Conservation (phyloP, 1,140 invertebrate genomes). For the Drosophila nigromelanica region DNA sequence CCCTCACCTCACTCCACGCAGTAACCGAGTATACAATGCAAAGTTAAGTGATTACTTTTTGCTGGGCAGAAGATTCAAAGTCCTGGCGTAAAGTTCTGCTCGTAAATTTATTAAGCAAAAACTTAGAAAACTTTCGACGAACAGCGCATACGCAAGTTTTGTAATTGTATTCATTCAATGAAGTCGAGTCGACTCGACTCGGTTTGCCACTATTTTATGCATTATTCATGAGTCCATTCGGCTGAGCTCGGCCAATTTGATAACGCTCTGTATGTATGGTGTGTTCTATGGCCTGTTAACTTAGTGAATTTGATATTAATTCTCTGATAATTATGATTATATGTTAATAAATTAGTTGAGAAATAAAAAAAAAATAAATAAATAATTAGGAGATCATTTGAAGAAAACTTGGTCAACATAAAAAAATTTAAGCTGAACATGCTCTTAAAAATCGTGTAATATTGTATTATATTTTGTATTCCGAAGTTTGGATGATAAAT, state of each 20-base stretch:
- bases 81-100: slow-evolving; percentile 63
- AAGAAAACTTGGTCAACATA: no score
- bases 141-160: slow-evolving; percentile 73
- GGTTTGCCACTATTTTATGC: slow-evolving; percentile 48
- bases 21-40: slow-evolving; percentile 44
- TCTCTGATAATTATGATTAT: slow-evolving; percentile 25
- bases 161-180: slow-evolving; percentile 80
- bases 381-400: background rate
- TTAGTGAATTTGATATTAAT: slow-evolving; percentile 25
- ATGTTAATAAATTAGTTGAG: slow-evolving; percentile 12
- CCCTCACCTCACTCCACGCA: background rate
- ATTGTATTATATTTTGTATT: no score
- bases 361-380: background rate
- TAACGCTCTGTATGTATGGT: slow-evolving; percentile 23
- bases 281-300: slow-evolving; percentile 24
- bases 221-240: slow-evolving; percentile 65
- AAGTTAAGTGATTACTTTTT: slow-evolving; percentile 81
- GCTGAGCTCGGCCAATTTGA: slow-evolving; percentile 17
- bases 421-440: no score
- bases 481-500: no score
- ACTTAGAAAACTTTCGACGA: slow-evolving; percentile 67
- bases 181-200: slow-evolving; percentile 45
- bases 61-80: slow-evolving; percentile 46
- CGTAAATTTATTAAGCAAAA: slow-evolving; percentile 80
- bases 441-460: no score